Evolutionary conservation across 2,888 invertebrate genomes (phyloP).

Genomic region (Leucania comma): DNA sequence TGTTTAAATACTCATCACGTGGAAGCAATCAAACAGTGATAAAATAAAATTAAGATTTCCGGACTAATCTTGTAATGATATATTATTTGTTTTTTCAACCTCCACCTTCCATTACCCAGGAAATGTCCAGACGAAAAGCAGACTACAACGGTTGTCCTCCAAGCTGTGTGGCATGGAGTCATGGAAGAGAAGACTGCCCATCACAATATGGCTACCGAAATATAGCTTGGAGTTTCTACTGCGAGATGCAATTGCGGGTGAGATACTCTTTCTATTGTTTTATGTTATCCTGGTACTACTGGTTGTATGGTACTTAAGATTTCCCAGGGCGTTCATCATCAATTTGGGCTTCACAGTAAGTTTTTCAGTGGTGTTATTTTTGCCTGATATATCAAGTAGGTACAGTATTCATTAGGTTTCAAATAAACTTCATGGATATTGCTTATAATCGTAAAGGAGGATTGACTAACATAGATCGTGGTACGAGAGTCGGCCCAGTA

Average conservation of each 20-base stretch:
- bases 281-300: constrained; percentile 25
- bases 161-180: constrained; percentile 85
- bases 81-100: neutral
- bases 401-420: neutral
- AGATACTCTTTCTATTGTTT: constrained; percentile 46
- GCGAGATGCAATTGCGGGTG: constrained; percentile 95
- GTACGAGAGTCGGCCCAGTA: neutral
- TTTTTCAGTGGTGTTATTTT: neutral
- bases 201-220: constrained; percentile 93
- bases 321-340: neutral
- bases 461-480: neutral
- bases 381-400: neutral
- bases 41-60: neutral
- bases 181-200: constrained; percentile 91
- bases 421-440: neutral
- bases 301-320: neutral
- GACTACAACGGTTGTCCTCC: constrained; percentile 72
- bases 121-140: constrained; percentile 61
- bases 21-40: neutral
- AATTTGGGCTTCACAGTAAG: neutral
- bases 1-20: neutral
- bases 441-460: too few relatives aligned
- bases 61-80: neutral
- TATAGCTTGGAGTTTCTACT: constrained; percentile 92
- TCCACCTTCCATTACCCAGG: constrained; percentile 65